Base-by-base conservation (phyloP, 2,888 invertebrate genomes). In the Sabatieria punctata region DNA sequence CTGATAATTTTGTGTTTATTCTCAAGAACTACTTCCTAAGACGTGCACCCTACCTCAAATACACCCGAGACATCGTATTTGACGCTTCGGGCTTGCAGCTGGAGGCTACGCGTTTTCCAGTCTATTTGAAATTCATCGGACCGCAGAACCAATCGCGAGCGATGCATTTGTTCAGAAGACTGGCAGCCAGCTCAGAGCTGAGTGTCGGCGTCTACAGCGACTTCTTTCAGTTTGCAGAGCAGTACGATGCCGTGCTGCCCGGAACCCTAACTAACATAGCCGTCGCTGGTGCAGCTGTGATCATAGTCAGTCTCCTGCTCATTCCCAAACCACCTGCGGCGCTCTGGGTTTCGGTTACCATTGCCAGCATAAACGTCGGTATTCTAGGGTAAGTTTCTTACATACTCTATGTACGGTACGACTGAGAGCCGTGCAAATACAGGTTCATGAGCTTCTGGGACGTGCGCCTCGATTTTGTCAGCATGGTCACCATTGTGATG, bases 401-500 rank as follows among this genome's bases (percentile, higher is more conserved):
- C n/a, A n/a, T n/a, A n/a, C n/a, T n/a, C n/a, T n/a, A n/a, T n/a
- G n/a, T n/a, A n/a, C n/a, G n/a, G n/a, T n/a, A n/a, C n/a, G n/a
- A n/a, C n/a, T n/a, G n/a, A n/a, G n/a, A n/a, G n/a, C n/a, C n/a
- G n/a, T n/a, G n/a, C n/a, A n/a, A n/a, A n/a, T n/a, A n/a, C n/a
- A n/a, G n/a, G n/a, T n/a, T n/a, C 49, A 91, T 91, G 89, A 82
- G 88, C 0, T 73, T 89, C 33, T 91, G 89, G 89, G 80, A 80
- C 55, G 88, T 91, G 8, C 85, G 85, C 61, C 73, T 91, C 40
- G 63, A 63, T 48, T 63, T 63, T 1, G 88, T 91, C 58, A 88
- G 88, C 1, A 89, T 91, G 89, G 88, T 89, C 51, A 88, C 88
- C 64, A 74, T 91, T 43, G 89, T 91, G 54, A 89, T 91, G 88